Percentiles rank a stretch among this genome's conserved stretches.
These are phyloP conservation scores for Pammene fasciana DNA, from an alignment of 2,888 invertebrate genomes.

Conservation along the genomic window DNA sequence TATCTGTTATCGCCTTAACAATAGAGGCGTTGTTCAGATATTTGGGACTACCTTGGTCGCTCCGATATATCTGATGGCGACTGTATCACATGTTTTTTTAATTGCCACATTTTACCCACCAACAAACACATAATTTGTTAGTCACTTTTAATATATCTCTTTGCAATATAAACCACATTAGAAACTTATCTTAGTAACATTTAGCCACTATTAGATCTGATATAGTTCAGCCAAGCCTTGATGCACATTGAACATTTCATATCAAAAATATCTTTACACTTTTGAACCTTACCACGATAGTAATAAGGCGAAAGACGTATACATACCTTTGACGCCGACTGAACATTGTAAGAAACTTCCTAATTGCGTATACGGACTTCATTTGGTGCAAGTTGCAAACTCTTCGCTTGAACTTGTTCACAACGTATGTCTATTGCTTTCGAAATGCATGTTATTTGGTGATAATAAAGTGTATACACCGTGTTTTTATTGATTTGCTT, in stretches of 20 bases:
- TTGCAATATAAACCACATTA: neutral
- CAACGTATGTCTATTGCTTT: slow-evolving; percentile 10
- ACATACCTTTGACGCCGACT: neutral
- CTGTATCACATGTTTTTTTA: too few relatives aligned
- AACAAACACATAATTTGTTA: neutral
- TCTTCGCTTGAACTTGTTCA: slow-evolving; percentile 39
- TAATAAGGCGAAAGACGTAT: neutral
- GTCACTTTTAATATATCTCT: slow-evolving; percentile 1
- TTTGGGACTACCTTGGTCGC: too few relatives aligned
- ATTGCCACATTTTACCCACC: too few relatives aligned
- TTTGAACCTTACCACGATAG: neutral
- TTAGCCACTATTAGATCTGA: slow-evolving; percentile 20
- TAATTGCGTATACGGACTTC: slow-evolving; percentile 47
- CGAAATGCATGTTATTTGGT: slow-evolving; percentile 11
- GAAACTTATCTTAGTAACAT: slow-evolving; percentile 22
- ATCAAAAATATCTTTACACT: neutral
- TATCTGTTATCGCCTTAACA: too few relatives aligned
- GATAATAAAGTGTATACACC: neutral
- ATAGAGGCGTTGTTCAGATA: too few relatives aligned
- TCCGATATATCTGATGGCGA: too few relatives aligned
- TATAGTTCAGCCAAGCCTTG: slow-evolving; percentile 12
- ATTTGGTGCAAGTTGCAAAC: slow-evolving; percentile 44
- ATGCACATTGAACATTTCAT: slow-evolving; percentile 15
- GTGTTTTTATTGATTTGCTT: too few relatives aligned
- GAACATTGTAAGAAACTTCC: slow-evolving; percentile 45